phyloP scores from a whole-genome alignment of 1,140 invertebrate species.

The Atta colombica region DNA sequence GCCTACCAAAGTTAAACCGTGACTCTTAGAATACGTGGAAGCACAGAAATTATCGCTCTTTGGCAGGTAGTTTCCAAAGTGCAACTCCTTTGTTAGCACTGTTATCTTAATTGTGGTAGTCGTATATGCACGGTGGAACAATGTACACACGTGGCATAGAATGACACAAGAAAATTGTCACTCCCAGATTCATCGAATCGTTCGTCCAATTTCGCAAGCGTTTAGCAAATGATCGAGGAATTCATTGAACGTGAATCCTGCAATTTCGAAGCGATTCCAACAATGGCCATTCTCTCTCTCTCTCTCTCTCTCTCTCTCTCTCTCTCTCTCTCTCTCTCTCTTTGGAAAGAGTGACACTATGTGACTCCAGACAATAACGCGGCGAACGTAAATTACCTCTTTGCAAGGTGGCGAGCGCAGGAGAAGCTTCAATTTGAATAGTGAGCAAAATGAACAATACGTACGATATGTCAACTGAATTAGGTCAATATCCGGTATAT shows the following conservation, averaged over 20 bases:
- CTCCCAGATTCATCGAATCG: constrained; percentile 5
- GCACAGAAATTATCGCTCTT: constrained; percentile 24
- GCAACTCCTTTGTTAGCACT: constrained; percentile 25
- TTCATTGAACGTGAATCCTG: constrained; percentile 51
- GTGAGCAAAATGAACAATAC: constrained; percentile 75
- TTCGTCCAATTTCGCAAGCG: constrained; percentile 26
- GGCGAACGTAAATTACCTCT: constrained; percentile 74
- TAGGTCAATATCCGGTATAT: constrained; percentile 77
- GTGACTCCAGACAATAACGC: constrained; percentile 68
- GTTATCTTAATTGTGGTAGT: constrained; percentile 50
- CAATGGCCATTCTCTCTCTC: constrained; percentile 50
- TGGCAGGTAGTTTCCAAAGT: constrained; percentile 5
- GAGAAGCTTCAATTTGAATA: constrained; percentile 70
- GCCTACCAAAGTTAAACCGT: constrained; percentile 17
- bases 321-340: constrained; percentile 32
- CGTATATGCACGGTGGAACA: background rate
- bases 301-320: background rate
- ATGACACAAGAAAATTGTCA: constrained; percentile 28
- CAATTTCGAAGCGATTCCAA: constrained; percentile 67
- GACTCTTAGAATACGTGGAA: background rate
- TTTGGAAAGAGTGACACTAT: constrained; percentile 61
- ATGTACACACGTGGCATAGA: background rate
- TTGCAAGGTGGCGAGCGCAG: constrained; percentile 40
- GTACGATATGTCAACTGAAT: constrained; percentile 74
- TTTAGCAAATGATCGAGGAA: constrained; percentile 62